Evolutionary conservation across 2,888 invertebrate species (phyloP), one percentile per base, ranked within the genome.

Genomic region (Andrena flavipes): DNA sequence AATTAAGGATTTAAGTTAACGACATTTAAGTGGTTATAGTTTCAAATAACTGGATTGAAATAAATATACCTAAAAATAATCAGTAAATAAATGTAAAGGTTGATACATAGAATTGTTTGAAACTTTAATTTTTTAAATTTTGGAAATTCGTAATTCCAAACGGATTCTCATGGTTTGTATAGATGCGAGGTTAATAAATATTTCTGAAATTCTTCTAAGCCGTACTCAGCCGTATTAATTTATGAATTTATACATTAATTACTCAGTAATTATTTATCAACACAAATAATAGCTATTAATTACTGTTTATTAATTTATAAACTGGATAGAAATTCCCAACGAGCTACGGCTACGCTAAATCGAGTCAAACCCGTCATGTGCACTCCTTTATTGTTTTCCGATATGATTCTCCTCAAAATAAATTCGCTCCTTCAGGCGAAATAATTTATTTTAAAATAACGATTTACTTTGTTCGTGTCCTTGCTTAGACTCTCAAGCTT

Each of bases 301-400:
- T 59, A 62, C 29, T 29, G 5, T 10, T 1, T n/a, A 42, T 10
- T 69, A 59, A 69, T 59, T 59, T 59, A 59, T 69, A 42, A 5
- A 59, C 5, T 13, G 26, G 42, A 20, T 29, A 69, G n/a, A 54
- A 68, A 68, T 33, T 51, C 54, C 0, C 42, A 42, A 13, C 1
- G 42, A n/a, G 20, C 42, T 10, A 29, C 16, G 59, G 20, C 42
- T 10, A 29, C 16, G 59, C 42, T 35, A 56, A 48, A 59, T 59
- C 29, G 42, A 59, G 42, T 26, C 10, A 69, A 69, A 69, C 42
- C 26, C 42, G 59, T 42, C 56, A 69, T 13, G 23, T 29, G 29
- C 48, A 48, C 7, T 8, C 59, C 23, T 60, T 59, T 60, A 70
- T 70, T 60, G 70, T 70, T 70, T 70, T 70, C 59, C 48, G 42